Base-by-base conservation (phyloP, 2,888 invertebrate genomes). In the Chalcis sispes region DNA sequence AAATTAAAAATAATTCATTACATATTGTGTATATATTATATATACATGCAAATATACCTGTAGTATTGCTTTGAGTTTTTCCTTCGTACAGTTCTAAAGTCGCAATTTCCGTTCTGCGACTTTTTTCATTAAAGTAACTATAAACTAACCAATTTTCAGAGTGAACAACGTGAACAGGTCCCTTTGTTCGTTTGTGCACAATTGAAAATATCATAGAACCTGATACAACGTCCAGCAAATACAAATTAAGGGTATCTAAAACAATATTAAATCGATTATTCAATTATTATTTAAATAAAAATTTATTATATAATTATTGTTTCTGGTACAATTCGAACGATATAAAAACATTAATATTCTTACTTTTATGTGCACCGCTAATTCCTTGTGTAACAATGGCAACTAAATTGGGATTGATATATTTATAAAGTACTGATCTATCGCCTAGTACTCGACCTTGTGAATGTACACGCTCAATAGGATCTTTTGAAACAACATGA, bases 101-200 rank as follows among this genome's bases (percentile, higher is more conserved):
- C 0, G 96, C 95, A 72, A 99, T 91, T 91, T 99, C 99, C 15
- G 94, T 94, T 67, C 99, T 93, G 46, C 99, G 92, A 81, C 94
- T 95, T 89, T 98, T 97, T 85, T 98, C 97, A 89, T 95, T 99
- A 90, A 95, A 96, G 89, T 96, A 98, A 46, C 95, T 92, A 89
- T 98, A 99, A 79, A 97, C 95, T 59, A 98, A 89, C 95, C 98
- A 98, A 90, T 99, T 98, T 89, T 99, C 99, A 0, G 97, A 95
- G 90, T 99, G 98, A 15, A 99, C 95, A 64, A 97, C 90, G 85
- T 95, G 94, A 20, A 98, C 91, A 2, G 98, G 95, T 10, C 95
- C 95, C 62, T 93, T 92, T 59, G 95, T 95, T 83, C 95, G 93
- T 75, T 96, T 94, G 89, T 98, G 98, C 78, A 93, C 92, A 81